These are phyloP conservation scores for Stenurella melanura DNA, from an alignment of 2,888 invertebrate species.

Conservation along the genomic window DNA sequence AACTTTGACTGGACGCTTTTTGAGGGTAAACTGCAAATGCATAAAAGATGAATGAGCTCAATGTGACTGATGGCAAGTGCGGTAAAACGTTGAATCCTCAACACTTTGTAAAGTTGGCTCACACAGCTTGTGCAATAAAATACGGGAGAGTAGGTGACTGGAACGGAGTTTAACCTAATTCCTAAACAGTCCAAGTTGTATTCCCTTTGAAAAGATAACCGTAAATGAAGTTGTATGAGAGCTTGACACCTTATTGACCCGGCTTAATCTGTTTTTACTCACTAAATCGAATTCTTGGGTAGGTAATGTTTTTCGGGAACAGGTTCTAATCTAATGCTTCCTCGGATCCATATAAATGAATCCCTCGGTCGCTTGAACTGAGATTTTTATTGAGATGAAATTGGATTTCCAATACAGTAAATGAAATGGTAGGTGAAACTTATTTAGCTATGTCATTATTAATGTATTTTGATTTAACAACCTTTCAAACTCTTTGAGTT, in stretches of 20 bases:
- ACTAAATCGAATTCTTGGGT: constrained; percentile 5
- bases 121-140: constrained; percentile 22
- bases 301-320: constrained; percentile 8
- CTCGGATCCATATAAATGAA: constrained; percentile 3
- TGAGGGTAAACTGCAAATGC: neutral
- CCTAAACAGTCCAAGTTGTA: neutral
- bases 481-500: too few relatives aligned
- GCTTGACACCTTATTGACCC: constrained; percentile 19
- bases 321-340: constrained; percentile 11
- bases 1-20: neutral
- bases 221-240: constrained; percentile 18
- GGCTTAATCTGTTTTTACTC: constrained; percentile 13
- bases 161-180: constrained; percentile 23
- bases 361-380: neutral
- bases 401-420: neutral
- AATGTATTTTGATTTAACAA: too few relatives aligned
- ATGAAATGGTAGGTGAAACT: neutral
- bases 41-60: constrained; percentile 24
- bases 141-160: constrained; percentile 5
- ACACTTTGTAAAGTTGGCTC: constrained; percentile 13
- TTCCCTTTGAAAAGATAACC: constrained; percentile 15
- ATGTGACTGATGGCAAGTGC: neutral
- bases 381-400: constrained; percentile 10
- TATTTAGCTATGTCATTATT: neutral
- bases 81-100: constrained; percentile 10